Percentiles rank a stretch among this genome's conserved stretches.
These are phyloP conservation scores for Haliaeetus leucogaster DNA, from an alignment of 2,113 vertebrate species.

Conservation along the genomic window DNA sequence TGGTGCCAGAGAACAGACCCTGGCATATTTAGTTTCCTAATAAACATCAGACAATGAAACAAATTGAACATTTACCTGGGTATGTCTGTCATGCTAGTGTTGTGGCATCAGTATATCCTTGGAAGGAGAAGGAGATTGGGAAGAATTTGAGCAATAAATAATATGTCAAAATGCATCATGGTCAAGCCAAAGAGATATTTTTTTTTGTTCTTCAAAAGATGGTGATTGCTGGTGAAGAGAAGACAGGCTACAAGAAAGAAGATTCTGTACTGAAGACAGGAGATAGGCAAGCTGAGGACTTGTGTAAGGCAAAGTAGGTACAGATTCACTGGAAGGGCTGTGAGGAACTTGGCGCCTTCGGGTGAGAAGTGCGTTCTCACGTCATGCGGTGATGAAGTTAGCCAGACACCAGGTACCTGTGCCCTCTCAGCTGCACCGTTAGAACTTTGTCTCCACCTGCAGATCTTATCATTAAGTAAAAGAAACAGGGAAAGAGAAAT, in stretches of 20 bases:
- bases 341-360: neutral
- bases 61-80: neutral
- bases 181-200: neutral
- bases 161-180: neutral
- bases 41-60: neutral
- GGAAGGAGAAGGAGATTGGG: neutral
- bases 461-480: neutral
- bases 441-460: neutral
- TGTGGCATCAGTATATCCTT: neutral
- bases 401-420: neutral
- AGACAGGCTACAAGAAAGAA: neutral
- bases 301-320: neutral
- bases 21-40: neutral
- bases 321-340: neutral
- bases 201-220: neutral
- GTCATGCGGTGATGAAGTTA: neutral
- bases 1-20: neutral
- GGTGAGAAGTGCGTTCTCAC: neutral
- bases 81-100: neutral
- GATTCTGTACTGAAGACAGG: neutral
- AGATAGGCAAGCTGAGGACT: neutral
- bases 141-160: neutral
- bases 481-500: rapidly evolving
- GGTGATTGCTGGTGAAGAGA: neutral
- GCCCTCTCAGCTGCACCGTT: neutral